Base-by-base conservation (phyloP, 2,888 invertebrate species). In the Galeopsomyia nigrocyanea region DNA sequence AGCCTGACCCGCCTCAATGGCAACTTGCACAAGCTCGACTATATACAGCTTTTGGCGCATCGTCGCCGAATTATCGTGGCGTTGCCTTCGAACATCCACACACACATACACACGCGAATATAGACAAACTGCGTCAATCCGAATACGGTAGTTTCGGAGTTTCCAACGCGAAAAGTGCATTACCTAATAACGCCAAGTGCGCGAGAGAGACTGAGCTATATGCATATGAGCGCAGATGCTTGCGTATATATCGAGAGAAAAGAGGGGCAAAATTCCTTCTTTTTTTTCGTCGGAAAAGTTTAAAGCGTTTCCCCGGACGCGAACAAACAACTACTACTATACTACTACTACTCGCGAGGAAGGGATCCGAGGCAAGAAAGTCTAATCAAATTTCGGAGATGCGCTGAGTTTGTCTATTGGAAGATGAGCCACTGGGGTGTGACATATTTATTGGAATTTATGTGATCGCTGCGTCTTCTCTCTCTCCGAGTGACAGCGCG, bases 31-130 rank as follows among this genome's bases (percentile, higher is more conserved):
- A 19, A 53, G 39, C 71, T 55, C 53, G 31, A 47, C 65, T 69
- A 39, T 75, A 71, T 71, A 39, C 74, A 65, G 64, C 13, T 26
- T 17, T 39, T 21, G 39, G 47, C 49, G 67, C 51, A 72, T 61
- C 70, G 26, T 14, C 17, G n/a, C 14, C 26, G 31, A n/a, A 78
- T 77, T 78, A 77, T 77, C 77, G 78, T 77, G 73, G 61, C 62
- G 50, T 76, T 76, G 77, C 71, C 77, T 75, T 73, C 17, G 72
- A 73, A 72, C 65, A 71, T 61, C 75, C 73, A 66, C 39, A 55
- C 67, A 6, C 46, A 13, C 61, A 58, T 60, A 31, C 55, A 62
- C 46, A 62, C 61, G 60, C 58, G 60, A 60, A 67, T 70, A 53
- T 58, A 46, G 61, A 61, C 62, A 62, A 39, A 73, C 67, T 55